Base-by-base conservation (phyloP, 2,797 vertebrate species). In the Sebastiscus albofasciatus region DNA sequence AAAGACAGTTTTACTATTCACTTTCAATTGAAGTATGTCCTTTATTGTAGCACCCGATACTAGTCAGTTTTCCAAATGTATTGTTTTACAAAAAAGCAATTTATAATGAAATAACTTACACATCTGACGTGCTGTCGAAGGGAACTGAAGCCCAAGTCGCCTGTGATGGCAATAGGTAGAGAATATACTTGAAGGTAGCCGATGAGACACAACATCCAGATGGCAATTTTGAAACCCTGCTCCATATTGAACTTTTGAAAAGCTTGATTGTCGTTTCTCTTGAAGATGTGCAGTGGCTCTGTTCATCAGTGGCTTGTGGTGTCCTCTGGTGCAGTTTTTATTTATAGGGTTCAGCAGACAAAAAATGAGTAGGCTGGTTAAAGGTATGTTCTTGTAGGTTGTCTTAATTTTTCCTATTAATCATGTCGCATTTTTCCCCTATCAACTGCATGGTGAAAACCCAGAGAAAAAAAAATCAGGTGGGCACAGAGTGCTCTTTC, bases 21-120 rank as follows among this genome's bases (percentile, higher is more conserved):
- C 1, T 31, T 56, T 31, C 8, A 64, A 1, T 12, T 8, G 0
- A 29, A 62, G 27, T 7, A 34, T 67, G 12, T n/a, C 5, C 3
- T 68, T 8, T n/a, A 46, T 6, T 24, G 2, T 3, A 73, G 10
- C 3, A 7, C 5, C 12, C 60, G 65, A 11, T 54, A 8, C 0
- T 31, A 3, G 14, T 46, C 27, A 2, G n/a, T 7, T 66, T 60
- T 66, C 3, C 6, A 75, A 8, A 64, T 55, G 2, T 16, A 33
- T 46, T 8, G 3, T 12, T 29, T 29, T 46, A 39, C 36, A 46
- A 59, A 46, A 9, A 60, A 81, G 27, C 2, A 31, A 29, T 2
- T 20, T 18, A 20, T 54, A 4, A n/a, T 22, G 0, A 52, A 24
- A 61, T 26, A 29, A 92, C 92, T 90, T 90, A 94, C 92, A 73